These are phyloP conservation scores for Heloderma charlesbogerti DNA, from an alignment of 2,113 vertebrate genomes.

Conservation along the genomic window DNA sequence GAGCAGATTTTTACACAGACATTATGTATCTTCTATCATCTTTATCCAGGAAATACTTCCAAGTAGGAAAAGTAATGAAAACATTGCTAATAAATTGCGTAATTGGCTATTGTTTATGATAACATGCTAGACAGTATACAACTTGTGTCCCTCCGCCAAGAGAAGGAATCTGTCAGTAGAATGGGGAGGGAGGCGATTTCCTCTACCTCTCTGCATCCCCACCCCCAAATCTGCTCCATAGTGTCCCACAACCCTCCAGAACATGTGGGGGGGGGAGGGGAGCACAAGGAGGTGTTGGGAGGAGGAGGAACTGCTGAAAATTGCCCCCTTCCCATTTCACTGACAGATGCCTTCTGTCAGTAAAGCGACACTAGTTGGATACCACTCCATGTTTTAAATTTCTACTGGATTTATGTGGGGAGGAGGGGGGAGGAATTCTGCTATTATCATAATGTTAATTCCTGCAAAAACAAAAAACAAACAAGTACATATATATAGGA, in stretches of 20 bases:
- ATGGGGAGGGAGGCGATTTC: no score
- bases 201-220: no score
- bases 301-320: no score
- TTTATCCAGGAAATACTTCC: background rate
- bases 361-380: no score
- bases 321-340: no score
- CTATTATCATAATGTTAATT: background rate
- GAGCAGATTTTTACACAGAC: background rate
- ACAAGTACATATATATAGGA: background rate
- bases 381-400: background rate
- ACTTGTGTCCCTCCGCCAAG: background rate
- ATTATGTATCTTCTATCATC: background rate
- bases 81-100: background rate
- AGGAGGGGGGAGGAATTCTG: background rate
- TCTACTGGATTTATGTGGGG: background rate
- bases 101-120: background rate
- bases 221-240: no score
- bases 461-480: no score
- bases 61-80: background rate
- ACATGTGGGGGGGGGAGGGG: no score
- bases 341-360: no score
- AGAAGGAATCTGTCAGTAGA: no score
- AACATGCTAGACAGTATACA: background rate
- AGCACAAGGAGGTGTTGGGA: no score
- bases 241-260: no score